These are phyloP conservation scores for Odontamblyopus rebecca DNA, from an alignment of 2,797 vertebrate species.

Conservation along the genomic window DNA sequence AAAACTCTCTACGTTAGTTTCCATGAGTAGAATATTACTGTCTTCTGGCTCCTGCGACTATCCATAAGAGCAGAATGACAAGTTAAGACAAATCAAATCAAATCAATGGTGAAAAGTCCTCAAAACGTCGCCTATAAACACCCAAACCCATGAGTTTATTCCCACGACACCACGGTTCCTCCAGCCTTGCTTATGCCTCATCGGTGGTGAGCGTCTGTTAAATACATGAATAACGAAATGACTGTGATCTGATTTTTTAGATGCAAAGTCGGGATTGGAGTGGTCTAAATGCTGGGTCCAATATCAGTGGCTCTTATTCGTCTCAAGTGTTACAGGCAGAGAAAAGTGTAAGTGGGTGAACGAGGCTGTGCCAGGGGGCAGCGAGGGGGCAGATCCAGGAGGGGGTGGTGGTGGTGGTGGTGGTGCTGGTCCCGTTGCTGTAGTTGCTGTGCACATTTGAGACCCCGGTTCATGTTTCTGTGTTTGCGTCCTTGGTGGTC, in stretches of 20 bases:
- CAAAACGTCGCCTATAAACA: too few relatives aligned
- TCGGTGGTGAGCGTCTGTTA: background rate
- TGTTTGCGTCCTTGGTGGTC: background rate
- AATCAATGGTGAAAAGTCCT: too few relatives aligned
- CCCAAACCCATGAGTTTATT: too few relatives aligned
- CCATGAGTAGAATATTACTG: too few relatives aligned
- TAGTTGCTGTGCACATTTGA: background rate
- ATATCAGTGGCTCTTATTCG: conserved; percentile 3
- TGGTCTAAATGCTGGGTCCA: conserved; percentile 6
- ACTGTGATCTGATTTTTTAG: conserved; percentile 10
- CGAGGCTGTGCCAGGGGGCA: background rate
- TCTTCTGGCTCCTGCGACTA: too few relatives aligned
- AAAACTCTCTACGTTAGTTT: too few relatives aligned
- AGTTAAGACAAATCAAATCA: too few relatives aligned
- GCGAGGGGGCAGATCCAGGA: background rate
- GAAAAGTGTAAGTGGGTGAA: conserved; percentile 10
- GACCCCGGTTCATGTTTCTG: background rate
- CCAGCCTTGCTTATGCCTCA: too few relatives aligned
- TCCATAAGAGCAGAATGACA: too few relatives aligned
- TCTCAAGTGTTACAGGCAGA: conserved; percentile 8
- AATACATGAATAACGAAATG: conserved; percentile 2
- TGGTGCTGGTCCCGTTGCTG: background rate
- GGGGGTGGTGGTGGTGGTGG: background rate
- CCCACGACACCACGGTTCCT: too few relatives aligned
- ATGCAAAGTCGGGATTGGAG: conserved; percentile 13